Evolutionary conservation across 2,888 invertebrate genomes (phyloP).

Genomic region (Ophion ventricosus): DNA sequence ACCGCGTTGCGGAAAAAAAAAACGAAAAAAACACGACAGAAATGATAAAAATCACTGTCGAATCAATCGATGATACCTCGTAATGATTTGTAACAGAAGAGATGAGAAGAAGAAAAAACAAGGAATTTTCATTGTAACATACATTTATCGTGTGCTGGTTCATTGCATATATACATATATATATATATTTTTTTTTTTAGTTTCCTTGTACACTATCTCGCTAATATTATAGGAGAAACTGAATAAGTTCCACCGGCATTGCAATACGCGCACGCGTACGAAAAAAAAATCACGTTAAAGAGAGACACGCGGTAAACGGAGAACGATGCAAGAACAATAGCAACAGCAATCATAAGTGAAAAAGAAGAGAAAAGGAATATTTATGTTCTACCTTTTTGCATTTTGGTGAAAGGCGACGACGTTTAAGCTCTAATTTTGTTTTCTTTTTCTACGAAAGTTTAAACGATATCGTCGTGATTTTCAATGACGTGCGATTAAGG

Average conservation of each 20-base stretch:
- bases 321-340: not conserved
- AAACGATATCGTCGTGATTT: slow-evolving; percentile 51
- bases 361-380: slow-evolving; percentile 32
- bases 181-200: slow-evolving; percentile 36
- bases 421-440: slow-evolving; percentile 55
- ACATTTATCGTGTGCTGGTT: slow-evolving; percentile 61
- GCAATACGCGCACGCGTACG: slow-evolving; percentile 60
- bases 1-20: not conserved
- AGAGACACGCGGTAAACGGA: not conserved
- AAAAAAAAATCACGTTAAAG: not conserved
- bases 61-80: slow-evolving; percentile 20
- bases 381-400: slow-evolving; percentile 61
- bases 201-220: slow-evolving; percentile 60
- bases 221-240: slow-evolving; percentile 48
- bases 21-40: not conserved
- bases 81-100: not conserved
- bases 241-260: slow-evolving; percentile 55
- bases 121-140: slow-evolving; percentile 27
- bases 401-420: slow-evolving; percentile 56
- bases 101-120: not conserved
- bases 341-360: slow-evolving; percentile 21
- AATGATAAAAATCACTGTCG: slow-evolving; percentile 15
- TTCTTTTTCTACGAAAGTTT: slow-evolving; percentile 56
- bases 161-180: slow-evolving; percentile 48
- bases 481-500: slow-evolving; percentile 47